Conservation (phyloP, 2,888 invertebrate species). For the Athalia rosae region DNA sequence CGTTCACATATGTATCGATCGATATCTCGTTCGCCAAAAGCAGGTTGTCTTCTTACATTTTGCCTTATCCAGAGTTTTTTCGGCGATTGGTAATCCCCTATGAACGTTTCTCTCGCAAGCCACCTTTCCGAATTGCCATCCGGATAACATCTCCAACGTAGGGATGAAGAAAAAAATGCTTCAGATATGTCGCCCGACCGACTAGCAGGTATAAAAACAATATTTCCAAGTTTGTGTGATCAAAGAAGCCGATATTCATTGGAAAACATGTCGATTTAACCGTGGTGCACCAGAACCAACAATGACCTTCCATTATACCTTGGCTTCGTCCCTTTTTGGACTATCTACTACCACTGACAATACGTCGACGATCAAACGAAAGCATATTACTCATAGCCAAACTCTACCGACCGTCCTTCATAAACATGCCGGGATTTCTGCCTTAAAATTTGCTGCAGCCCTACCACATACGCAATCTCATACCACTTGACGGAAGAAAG, state of each 20-base stretch:
- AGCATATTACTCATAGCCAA: conserved; percentile 30
- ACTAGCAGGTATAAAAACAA: conserved; percentile 1
- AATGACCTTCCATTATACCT: conserved; percentile 31
- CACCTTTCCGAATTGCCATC: too few species aligned
- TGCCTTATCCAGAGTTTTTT: not conserved
- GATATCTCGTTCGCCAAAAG: not conserved
- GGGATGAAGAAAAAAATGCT: not conserved
- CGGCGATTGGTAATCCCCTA: not conserved
- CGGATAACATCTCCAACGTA: too few species aligned
- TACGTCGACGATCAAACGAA: conserved; percentile 33
- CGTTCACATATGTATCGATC: not conserved
- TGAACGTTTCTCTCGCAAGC: too few species aligned
- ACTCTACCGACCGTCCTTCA: conserved; percentile 22
- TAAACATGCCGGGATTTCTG: conserved; percentile 12
- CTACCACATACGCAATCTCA: conserved; percentile 8
- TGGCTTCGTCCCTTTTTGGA: conserved; percentile 9
- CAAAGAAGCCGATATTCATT: not conserved
- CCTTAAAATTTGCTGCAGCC: conserved; percentile 15
- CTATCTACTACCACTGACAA: conserved; percentile 28
- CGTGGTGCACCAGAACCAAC: conserved; percentile 8
- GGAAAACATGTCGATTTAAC: conserved; percentile 6
- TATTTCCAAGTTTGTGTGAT: conserved; percentile 14
- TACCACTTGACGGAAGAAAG: not conserved
- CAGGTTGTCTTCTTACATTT: conserved; percentile 6
- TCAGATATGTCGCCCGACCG: not conserved